Evolutionary conservation across 1,140 invertebrate species (phyloP).

Genomic region (Trichonephila inaurata): DNA sequence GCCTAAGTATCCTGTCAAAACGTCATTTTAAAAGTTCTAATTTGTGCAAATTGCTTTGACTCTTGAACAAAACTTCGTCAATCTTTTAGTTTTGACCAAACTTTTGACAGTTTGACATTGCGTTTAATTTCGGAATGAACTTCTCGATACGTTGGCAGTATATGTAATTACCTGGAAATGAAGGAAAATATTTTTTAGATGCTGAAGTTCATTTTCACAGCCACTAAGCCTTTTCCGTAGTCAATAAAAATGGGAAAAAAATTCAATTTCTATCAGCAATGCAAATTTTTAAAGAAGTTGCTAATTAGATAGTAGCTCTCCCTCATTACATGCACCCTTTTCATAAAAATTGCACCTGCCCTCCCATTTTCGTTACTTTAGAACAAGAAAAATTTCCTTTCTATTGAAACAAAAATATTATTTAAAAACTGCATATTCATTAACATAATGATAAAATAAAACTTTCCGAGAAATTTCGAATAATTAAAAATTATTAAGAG

Average conservation of each 20-base stretch:
- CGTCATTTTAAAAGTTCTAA: background rate
- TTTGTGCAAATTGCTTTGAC: background rate
- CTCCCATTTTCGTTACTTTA: too few relatives aligned
- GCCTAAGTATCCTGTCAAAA: background rate
- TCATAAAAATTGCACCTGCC: background rate
- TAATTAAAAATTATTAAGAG: too few relatives aligned
- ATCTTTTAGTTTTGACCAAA: too few relatives aligned
- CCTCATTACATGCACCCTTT: slow-evolving; percentile 13
- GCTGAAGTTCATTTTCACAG: background rate
- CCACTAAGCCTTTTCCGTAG: background rate
- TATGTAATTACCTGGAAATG: background rate
- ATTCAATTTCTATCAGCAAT: background rate
- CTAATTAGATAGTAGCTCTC: background rate
- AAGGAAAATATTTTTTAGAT: background rate
- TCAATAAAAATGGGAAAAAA: background rate
- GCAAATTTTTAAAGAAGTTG: background rate
- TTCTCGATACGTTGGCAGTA: background rate
- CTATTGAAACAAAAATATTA: too few relatives aligned
- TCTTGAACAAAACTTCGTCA: slow-evolving; percentile 8
- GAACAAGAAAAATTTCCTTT: too few relatives aligned
- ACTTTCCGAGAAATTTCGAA: too few relatives aligned
- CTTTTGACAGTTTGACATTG: background rate
- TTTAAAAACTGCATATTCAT: too few relatives aligned
- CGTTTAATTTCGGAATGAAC: background rate
- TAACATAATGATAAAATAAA: too few relatives aligned